Evolutionary conservation across 2,888 invertebrate species (phyloP), one percentile per base, ranked within the genome.

Genomic region (Pherbina coryleti): DNA sequence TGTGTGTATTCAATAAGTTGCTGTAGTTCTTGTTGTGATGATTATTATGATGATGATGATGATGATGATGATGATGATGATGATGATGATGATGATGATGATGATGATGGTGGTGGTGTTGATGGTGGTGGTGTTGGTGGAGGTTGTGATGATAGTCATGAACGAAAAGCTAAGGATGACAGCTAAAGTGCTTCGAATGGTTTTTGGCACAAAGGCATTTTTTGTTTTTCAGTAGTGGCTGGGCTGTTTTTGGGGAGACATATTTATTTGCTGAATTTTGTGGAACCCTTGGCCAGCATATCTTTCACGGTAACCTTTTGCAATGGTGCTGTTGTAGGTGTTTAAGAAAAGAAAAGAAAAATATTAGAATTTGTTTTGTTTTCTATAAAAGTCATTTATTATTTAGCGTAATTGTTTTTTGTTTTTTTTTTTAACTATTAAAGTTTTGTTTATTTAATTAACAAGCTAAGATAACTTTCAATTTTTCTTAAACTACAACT

Each of bases 241-340:
- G 44, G 44, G 1, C 2, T 44, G 1, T 44, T 55, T n/a, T 55
- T 55, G 55, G 22, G 19, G 1, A 19, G 17, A 64, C 19, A 31
- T 53, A n/a, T 57, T 72, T 72, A 72, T 34, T 72, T 72, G 72
- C 37, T 57, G 37, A 57, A 72, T 34, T 72, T 72, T 19, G 22
- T 70, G 53, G 53, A 31, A 28, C 69, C 28, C 28, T 69, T 69
- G 49, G 28, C 51, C 69, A 28, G 14, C 34, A 64, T 34, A 17
- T 69, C 69, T 69, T 69, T 69, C 28, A 51, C 22, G 22, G 28
- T 25, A 22, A 14, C 49, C 51, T 69, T 69, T 53, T 51, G 49
- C 4, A 51, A 28, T 22, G 49, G 69, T 17, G 51, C 69, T 69
- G 67, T 66, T 66, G 66, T 66, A 25, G 51, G 2, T 17, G 19